Conservation (phyloP, 2,888 invertebrate species). For the Lysandra bellargus region DNA sequence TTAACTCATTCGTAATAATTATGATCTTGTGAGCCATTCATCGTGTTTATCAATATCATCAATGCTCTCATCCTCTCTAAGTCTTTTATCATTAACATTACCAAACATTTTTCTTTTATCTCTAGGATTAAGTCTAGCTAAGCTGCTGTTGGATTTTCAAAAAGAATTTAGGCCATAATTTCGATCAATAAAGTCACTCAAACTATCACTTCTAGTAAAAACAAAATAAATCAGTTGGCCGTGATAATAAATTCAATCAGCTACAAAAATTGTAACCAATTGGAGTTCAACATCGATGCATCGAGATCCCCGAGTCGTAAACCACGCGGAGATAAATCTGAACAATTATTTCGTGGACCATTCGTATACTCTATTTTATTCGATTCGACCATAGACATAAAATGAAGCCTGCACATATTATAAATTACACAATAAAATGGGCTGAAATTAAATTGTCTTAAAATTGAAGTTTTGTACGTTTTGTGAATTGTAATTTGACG, state of each 20-base stretch:
- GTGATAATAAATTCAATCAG: constrained; percentile 10
- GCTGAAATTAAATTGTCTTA: too few relatives aligned
- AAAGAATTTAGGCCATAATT: background rate
- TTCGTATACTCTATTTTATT: constrained; percentile 58
- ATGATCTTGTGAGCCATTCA: background rate
- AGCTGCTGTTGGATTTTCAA: background rate
- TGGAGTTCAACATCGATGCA: constrained; percentile 9
- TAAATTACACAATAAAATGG: too few relatives aligned
- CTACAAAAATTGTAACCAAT: constrained; percentile 22
- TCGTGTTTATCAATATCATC: background rate
- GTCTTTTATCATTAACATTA: background rate
- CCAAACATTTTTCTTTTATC: background rate
- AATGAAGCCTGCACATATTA: too few relatives aligned
- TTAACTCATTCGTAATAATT: constrained; percentile 18
- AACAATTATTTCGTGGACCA: constrained; percentile 61
- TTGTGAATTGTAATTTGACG: too few relatives aligned
- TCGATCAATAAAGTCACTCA: background rate
- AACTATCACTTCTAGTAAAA: background rate
- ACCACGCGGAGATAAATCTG: constrained; percentile 57
- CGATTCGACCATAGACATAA: constrained; percentile 48
- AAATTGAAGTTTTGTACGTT: too few relatives aligned
- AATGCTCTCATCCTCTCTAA: background rate
- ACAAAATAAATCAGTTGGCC: constrained; percentile 8
- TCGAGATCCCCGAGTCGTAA: constrained; percentile 50
- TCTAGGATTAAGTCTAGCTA: too few relatives aligned